phyloP scores from a whole-genome alignment of 2,113 vertebrate species.

The Oryzias curvinotus region DNA sequence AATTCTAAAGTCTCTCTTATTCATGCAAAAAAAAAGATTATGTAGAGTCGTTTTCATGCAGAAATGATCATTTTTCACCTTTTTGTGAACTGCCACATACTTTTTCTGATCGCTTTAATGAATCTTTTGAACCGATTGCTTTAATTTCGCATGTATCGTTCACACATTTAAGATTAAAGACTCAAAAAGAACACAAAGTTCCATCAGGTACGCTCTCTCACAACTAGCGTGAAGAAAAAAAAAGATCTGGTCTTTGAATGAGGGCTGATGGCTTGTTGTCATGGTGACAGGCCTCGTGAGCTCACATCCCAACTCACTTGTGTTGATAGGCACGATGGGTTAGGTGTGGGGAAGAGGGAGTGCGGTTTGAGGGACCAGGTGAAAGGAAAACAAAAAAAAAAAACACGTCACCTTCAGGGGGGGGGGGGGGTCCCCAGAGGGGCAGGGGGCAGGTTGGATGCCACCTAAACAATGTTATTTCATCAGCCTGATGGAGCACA shows the following conservation, averaged over 20 bases:
- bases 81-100: not conserved
- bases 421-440: slow-evolving; percentile 29
- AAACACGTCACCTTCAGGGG: slow-evolving; percentile 57
- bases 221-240: slow-evolving; percentile 40
- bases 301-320: slow-evolving; percentile 57
- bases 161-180: slow-evolving; percentile 12
- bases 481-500: slow-evolving; percentile 68
- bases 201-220: slow-evolving; percentile 36
- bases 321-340: slow-evolving; percentile 61
- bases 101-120: not conserved
- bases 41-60: slow-evolving; percentile 24
- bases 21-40: slow-evolving; percentile 41
- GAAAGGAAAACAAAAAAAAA: slow-evolving; percentile 58
- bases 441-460: slow-evolving; percentile 46
- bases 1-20: slow-evolving; percentile 47
- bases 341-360: slow-evolving; percentile 4
- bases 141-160: not conserved
- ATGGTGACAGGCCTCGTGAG: slow-evolving; percentile 67
- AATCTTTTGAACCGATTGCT: not conserved
- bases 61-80: slow-evolving; percentile 5
- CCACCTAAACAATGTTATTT: slow-evolving; percentile 65
- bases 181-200: slow-evolving; percentile 1
- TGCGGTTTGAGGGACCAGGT: not conserved
- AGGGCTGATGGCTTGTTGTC: slow-evolving; percentile 53
- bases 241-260: slow-evolving; percentile 45